These are phyloP conservation scores for Zosterops pallidus DNA, from an alignment of 2,113 vertebrate genomes.

Conservation along the genomic window DNA sequence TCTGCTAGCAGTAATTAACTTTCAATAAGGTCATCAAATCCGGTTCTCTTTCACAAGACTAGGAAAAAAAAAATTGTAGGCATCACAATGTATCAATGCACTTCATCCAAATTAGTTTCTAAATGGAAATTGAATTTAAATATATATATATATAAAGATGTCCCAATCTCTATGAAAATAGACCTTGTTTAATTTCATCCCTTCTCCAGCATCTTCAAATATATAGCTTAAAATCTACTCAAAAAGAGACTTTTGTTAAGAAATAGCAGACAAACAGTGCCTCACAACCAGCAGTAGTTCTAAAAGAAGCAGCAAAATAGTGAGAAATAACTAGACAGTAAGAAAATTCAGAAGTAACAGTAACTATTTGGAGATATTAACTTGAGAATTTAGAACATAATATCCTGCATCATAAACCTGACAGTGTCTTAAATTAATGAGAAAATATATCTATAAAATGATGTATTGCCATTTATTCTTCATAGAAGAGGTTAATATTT, in stretches of 20 bases:
- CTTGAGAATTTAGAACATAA: neutral
- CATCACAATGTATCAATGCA: neutral
- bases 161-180: neutral
- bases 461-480: neutral
- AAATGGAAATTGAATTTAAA: neutral
- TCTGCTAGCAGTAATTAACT: neutral
- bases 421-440: neutral
- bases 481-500: neutral
- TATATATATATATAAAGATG: neutral
- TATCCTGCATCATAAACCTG: neutral
- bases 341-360: neutral
- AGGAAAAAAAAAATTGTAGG: neutral
- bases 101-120: neutral
- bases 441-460: neutral
- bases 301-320: neutral
- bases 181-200: neutral
- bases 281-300: neutral
- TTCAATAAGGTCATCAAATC: neutral
- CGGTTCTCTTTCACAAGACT: neutral
- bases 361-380: neutral
- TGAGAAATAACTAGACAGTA: neutral
- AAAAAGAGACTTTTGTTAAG: neutral
- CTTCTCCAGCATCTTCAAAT: neutral
- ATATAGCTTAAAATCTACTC: neutral
- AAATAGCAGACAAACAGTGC: neutral